Conservation (phyloP, 2,113 vertebrate species). For the Pseudorhombus dupliciocellatus region DNA sequence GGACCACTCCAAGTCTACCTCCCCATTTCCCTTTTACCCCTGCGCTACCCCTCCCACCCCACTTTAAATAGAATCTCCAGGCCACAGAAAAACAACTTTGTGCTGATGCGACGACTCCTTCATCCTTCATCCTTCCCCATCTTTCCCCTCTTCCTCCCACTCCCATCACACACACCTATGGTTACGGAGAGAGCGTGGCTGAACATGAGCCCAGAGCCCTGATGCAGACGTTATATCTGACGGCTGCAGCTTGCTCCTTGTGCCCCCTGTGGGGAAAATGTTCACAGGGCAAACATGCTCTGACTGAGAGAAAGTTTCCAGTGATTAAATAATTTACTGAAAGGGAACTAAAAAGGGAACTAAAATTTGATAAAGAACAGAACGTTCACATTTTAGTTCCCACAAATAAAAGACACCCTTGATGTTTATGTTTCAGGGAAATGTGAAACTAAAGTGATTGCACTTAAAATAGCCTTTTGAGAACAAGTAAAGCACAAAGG, state of each 20-base stretch:
- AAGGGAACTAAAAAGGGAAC: background rate
- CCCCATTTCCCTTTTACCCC: slow-evolving; percentile 34
- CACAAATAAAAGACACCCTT: background rate
- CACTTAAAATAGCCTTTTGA: slow-evolving; percentile 15
- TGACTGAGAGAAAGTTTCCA: background rate
- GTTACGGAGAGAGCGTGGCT: slow-evolving; percentile 49
- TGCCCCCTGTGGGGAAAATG: slow-evolving; percentile 34
- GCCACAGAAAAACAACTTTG: slow-evolving; percentile 89
- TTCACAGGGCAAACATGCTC: slow-evolving; percentile 41
- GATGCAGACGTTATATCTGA: slow-evolving; percentile 52
- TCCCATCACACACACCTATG: slow-evolving; percentile 68
- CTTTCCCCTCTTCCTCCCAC: slow-evolving; percentile 51
- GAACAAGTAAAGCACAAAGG: slow-evolving; percentile 4
- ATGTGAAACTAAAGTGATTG: slow-evolving; percentile 13
- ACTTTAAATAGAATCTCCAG: slow-evolving; percentile 87
- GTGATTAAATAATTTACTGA: background rate
- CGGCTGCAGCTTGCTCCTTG: slow-evolving; percentile 37
- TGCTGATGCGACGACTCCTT: slow-evolving; percentile 87
- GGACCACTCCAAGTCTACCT: slow-evolving; percentile 50
- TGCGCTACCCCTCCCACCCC: slow-evolving; percentile 24
- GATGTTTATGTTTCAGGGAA: slow-evolving; percentile 2
- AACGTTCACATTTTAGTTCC: no score
- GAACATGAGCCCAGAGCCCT: slow-evolving; percentile 61
- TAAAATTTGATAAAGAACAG: background rate
- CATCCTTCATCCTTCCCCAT: slow-evolving; percentile 70